Conservation (phyloP, 2,113 vertebrate species). For the Cervus canadensis region DNA sequence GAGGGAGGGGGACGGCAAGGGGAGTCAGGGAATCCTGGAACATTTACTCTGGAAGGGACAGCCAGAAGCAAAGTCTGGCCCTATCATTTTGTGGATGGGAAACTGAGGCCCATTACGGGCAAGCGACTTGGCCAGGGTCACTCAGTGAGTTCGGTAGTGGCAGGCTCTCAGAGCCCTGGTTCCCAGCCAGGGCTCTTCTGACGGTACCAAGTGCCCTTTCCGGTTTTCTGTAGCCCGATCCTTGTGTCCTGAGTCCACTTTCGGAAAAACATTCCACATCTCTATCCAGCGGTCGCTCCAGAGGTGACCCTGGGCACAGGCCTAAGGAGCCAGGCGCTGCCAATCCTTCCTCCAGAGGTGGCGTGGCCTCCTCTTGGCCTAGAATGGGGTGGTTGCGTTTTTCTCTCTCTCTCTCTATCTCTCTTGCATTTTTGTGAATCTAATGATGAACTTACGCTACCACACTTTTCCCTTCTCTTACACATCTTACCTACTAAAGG, state of each 20-base stretch:
- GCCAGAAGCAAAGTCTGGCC: not conserved
- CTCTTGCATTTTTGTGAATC: conserved; percentile 99
- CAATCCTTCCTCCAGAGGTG: conserved; percentile 37
- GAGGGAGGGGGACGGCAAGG: not conserved
- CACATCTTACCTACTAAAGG: conserved; percentile 99
- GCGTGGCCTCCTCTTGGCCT: conserved; percentile 59
- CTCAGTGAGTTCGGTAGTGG: not conserved
- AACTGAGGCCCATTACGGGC: conserved; percentile 16
- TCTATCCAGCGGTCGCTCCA: not conserved
- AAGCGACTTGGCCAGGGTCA: not conserved
- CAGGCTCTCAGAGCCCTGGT: conserved; percentile 28
- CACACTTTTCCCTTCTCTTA: conserved; percentile 99
- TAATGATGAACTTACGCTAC: conserved; percentile 99
- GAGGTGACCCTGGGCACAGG: conserved; percentile 21
- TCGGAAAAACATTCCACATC: conserved; percentile 20
- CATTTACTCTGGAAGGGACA: not conserved
- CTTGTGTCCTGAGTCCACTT: conserved; percentile 49
- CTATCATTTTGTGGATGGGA: not conserved
- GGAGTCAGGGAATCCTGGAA: not conserved
- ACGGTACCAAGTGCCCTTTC: conserved; percentile 22
- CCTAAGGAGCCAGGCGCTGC: not conserved
- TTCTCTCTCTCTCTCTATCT: conserved; percentile 88
- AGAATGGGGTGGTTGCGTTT: conserved; percentile 95
- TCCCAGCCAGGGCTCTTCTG: conserved; percentile 17
- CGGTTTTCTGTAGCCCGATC: conserved; percentile 11